These are phyloP conservation scores for Baronia brevicornis DNA, from an alignment of 2,888 invertebrate genomes.

Conservation along the genomic window DNA sequence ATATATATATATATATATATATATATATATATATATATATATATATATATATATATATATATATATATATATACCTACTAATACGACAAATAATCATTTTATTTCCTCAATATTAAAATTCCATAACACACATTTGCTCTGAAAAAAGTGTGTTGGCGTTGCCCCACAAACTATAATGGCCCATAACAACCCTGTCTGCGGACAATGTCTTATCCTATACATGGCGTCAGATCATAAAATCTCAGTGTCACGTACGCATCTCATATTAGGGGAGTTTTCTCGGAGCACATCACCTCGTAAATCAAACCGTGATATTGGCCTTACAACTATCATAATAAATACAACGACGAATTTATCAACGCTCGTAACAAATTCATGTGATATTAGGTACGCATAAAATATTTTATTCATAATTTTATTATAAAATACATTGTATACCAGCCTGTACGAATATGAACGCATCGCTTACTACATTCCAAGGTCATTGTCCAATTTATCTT, in stretches of 20 bases:
- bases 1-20: too few species aligned
- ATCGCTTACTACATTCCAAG: too few species aligned
- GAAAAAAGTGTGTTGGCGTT: background rate
- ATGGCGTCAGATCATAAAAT: constrained; percentile 19
- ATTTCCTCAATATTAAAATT: background rate
- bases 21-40: too few species aligned
- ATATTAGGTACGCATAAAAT: too few species aligned
- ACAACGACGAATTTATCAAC: too few species aligned
- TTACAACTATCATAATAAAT: background rate
- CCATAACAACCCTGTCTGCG: constrained; percentile 5
- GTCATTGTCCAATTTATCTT: too few species aligned
- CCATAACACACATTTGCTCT: too few species aligned
- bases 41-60: background rate
- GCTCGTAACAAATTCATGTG: constrained; percentile 2
- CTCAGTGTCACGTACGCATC: constrained; percentile 21
- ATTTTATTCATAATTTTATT: too few species aligned
- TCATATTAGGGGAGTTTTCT: constrained; percentile 19
- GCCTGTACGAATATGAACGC: too few species aligned
- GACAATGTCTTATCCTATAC: constrained; percentile 2
- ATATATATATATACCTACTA: too few species aligned
- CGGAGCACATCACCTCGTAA: constrained; percentile 16
- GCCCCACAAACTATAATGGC: constrained; percentile 1
- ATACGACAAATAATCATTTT: background rate
- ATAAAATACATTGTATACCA: too few species aligned
- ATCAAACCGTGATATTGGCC: constrained; percentile 17